These are phyloP conservation scores for Pseudochaenichthys georgianus DNA, from an alignment of 2,797 vertebrate species.

Conservation along the genomic window DNA sequence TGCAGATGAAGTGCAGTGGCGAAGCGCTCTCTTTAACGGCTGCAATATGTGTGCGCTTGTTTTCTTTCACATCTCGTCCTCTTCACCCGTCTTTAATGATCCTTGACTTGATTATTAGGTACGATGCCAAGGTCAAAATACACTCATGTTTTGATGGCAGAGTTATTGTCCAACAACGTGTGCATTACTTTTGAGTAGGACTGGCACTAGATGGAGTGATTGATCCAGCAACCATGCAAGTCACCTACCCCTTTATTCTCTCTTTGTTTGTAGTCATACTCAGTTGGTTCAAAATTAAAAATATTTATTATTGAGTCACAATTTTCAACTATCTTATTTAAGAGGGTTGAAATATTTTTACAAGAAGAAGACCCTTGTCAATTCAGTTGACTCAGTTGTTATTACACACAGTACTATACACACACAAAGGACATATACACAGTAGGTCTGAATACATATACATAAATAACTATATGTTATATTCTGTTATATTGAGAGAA, in stretches of 20 bases:
- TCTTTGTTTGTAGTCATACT: constrained; percentile 58
- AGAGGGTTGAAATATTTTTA: no score
- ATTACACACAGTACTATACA: no score
- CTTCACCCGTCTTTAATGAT: constrained; percentile 81
- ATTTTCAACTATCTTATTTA: no score
- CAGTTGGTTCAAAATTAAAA: constrained; percentile 29
- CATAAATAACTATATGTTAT: no score
- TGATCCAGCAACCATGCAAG: constrained; percentile 55
- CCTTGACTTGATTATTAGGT: constrained; percentile 91
- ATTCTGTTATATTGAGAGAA: no score
- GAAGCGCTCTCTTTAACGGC: constrained; percentile 87
- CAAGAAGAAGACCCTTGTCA: no score
- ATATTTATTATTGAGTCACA: no score
- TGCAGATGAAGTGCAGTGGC: constrained; percentile 84
- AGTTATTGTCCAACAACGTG: constrained; percentile 70
- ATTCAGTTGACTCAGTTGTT: no score
- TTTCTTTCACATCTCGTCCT: constrained; percentile 86
- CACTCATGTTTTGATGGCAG: constrained; percentile 87
- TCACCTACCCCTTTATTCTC: constrained; percentile 48
- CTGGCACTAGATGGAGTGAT: constrained; percentile 76
- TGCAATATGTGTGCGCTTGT: constrained; percentile 86
- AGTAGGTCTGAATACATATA: background rate
- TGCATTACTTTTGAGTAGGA: constrained; percentile 51
- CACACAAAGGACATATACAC: no score
- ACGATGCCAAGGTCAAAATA: constrained; percentile 87